phyloP scores from a whole-genome alignment of 2,888 invertebrate species.

The Drosophila leonis region DNA sequence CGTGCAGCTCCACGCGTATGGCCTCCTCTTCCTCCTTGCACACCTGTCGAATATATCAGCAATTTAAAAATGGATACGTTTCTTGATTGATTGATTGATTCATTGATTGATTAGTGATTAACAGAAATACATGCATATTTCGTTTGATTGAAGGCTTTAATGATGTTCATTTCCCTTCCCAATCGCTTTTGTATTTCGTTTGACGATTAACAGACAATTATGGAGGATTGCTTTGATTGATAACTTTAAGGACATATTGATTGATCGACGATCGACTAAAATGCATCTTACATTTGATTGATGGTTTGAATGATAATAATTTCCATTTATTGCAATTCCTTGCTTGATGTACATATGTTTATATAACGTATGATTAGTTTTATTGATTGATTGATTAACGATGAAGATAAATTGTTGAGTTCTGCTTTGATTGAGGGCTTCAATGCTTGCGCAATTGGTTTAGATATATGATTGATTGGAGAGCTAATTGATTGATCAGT shows the following conservation, averaged over 20 bases:
- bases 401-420: not conserved
- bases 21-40: conserved; percentile 99
- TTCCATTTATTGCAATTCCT: not conserved
- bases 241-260: not conserved
- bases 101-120: not conserved
- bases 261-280: not conserved
- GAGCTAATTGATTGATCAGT: not conserved
- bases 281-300: not conserved
- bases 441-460: too few relatives aligned
- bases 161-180: not conserved
- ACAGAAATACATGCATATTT: not conserved
- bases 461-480: not conserved
- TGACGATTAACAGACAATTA: not conserved
- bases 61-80: not conserved
- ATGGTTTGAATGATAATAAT: not conserved
- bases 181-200: not conserved
- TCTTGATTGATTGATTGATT: not conserved
- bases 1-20: conserved; percentile 98
- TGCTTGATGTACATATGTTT: too few relatives aligned
- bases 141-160: not conserved
- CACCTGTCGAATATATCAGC: conserved; percentile 60
- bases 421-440: not conserved
- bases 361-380: not conserved
- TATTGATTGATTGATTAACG: not conserved
- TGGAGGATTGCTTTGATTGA: not conserved